Percentiles rank a stretch among this genome's conserved stretches.
Conservation (phyloP, 2,888 invertebrate species). For the Scotopteryx bipunctaria region DNA sequence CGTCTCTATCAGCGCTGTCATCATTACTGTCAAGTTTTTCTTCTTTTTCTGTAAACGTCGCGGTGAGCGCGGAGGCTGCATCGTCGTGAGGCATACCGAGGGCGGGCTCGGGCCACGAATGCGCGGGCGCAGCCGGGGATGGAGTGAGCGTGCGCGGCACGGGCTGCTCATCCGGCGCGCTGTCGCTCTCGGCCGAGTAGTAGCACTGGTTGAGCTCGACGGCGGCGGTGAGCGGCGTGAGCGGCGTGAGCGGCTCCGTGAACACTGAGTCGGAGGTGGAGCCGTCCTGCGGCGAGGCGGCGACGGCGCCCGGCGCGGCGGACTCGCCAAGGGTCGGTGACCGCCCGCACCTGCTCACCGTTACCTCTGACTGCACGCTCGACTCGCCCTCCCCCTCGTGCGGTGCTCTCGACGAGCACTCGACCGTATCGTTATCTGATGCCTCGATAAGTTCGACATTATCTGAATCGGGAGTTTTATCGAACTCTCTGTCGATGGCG, state of each 20-base stretch:
- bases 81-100: conserved; percentile 70
- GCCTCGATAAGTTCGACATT: conserved; percentile 72
- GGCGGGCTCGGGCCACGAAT: conserved; percentile 27
- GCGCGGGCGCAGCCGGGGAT: conserved; percentile 45
- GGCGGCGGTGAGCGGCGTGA: conserved; percentile 68
- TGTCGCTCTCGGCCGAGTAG: conserved; percentile 84
- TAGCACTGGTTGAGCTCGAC: conserved; percentile 86
- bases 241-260: conserved; percentile 87
- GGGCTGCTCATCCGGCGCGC: conserved; percentile 69
- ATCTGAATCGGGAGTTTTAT: conserved; percentile 79
- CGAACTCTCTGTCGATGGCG: conserved; percentile 63
- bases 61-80: conserved; percentile 60
- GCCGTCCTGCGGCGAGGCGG: conserved; percentile 76
- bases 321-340: conserved; percentile 76
- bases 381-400: conserved; percentile 58
- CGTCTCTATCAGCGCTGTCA: conserved; percentile 68
- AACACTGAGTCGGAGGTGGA: conserved; percentile 90
- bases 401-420: conserved; percentile 69
- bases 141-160: conserved; percentile 63
- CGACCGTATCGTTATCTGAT: conserved; percentile 77
- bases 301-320: conserved; percentile 49
- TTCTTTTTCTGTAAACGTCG: conserved; percentile 65
- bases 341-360: conserved; percentile 76
- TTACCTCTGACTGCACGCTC: conserved; percentile 73
- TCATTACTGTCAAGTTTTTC: conserved; percentile 67